These are phyloP conservation scores for Doryteuthis pealeii DNA, from an alignment of 1,140 invertebrate genomes.

Conservation along the genomic window DNA sequence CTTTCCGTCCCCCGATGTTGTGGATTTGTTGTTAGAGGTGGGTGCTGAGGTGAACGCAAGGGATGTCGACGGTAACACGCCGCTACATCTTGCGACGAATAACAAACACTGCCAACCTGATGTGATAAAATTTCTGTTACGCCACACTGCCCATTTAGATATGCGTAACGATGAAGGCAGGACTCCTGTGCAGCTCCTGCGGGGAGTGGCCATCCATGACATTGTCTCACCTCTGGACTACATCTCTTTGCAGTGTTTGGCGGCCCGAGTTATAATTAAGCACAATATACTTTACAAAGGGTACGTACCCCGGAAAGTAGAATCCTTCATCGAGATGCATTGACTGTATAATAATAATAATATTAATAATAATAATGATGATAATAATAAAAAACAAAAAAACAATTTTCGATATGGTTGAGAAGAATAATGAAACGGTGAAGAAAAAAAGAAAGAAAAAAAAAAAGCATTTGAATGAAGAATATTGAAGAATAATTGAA, in stretches of 20 bases:
- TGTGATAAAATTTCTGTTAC: conserved; percentile 72
- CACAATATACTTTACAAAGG: conserved; percentile 72
- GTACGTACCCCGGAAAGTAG: conserved; percentile 71
- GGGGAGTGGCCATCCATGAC: conserved; percentile 71
- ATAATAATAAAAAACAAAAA: too few relatives aligned
- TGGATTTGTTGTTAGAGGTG: conserved; percentile 76
- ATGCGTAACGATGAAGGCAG: conserved; percentile 77
- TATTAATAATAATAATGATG: too few relatives aligned
- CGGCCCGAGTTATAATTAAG: conserved; percentile 74
- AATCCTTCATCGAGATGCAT: conserved; percentile 80
- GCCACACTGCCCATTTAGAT: conserved; percentile 83
- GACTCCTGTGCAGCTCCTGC: conserved; percentile 70
- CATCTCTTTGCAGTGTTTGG: conserved; percentile 77
- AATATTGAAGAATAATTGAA: too few relatives aligned
- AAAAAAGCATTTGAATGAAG: too few relatives aligned
- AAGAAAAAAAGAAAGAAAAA: too few relatives aligned
- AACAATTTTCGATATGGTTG: too few relatives aligned
- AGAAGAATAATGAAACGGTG: too few relatives aligned
- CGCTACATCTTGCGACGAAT: conserved; percentile 75
- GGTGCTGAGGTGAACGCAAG: conserved; percentile 77
- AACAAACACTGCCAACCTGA: conserved; percentile 68
- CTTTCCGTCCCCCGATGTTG: conserved; percentile 75
- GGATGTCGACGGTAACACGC: conserved; percentile 75
- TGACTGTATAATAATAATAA: conserved; percentile 21
- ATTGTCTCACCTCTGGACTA: conserved; percentile 71